These are phyloP conservation scores for Xanthorhoe designata DNA, from an alignment of 2,888 invertebrate species.

Conservation along the genomic window DNA sequence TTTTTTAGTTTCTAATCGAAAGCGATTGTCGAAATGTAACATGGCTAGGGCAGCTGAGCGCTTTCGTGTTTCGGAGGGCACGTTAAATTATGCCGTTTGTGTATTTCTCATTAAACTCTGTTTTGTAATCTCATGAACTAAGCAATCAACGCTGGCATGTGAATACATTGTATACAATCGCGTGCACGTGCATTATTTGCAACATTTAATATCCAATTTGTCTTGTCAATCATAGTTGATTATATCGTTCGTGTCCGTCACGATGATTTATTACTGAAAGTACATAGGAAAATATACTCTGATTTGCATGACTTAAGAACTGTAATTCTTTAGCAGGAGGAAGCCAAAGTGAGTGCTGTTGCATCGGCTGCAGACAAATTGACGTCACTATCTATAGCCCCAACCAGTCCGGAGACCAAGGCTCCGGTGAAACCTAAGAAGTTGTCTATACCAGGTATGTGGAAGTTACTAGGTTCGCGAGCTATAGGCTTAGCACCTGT, in stretches of 20 bases:
- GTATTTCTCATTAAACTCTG: no score
- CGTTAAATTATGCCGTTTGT: no score
- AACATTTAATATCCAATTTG: conserved; percentile 1
- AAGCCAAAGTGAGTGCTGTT: conserved; percentile 62
- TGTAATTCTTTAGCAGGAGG: conserved; percentile 51
- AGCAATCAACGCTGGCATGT: background rate
- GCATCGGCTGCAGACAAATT: conserved; percentile 73
- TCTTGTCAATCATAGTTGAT: conserved; percentile 4
- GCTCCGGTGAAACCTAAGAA: conserved; percentile 89
- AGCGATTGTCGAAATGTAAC: no score
- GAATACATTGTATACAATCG: background rate
- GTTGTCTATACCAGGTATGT: conserved; percentile 88
- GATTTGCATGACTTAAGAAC: background rate
- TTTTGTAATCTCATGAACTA: no score
- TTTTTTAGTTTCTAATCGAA: no score
- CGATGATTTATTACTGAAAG: background rate
- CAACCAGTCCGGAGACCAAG: conserved; percentile 54
- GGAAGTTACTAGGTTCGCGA: background rate
- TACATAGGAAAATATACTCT: conserved; percentile 4
- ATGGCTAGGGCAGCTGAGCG: no score
- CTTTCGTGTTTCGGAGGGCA: no score
- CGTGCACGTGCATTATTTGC: conserved; percentile 5
- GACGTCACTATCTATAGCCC: conserved; percentile 69
- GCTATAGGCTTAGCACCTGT: no score
- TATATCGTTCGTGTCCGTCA: background rate